Conservation (phyloP, 1,140 invertebrate genomes). For the Adelges cooleyi region DNA sequence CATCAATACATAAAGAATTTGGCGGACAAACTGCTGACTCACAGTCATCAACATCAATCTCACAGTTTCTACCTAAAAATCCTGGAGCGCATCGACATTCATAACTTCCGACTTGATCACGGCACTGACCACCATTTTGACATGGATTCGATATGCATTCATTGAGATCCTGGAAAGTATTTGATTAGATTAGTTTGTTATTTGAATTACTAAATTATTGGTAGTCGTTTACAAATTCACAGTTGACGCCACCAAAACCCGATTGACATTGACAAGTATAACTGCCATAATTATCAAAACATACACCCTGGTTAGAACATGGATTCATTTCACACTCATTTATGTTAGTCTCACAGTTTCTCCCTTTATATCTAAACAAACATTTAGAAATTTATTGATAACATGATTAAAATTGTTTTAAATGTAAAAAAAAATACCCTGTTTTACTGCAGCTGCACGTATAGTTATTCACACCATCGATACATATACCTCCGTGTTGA, state of each 20-base stretch:
- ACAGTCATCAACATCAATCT: conserved; percentile 53
- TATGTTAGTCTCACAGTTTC: conserved; percentile 67
- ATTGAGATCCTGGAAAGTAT: conserved; percentile 52
- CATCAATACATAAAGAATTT: conserved; percentile 65
- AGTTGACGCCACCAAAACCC: conserved; percentile 70
- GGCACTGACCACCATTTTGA: conserved; percentile 65
- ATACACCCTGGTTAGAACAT: conserved; percentile 63
- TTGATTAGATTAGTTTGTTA: not conserved
- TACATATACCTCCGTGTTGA: conserved; percentile 68
- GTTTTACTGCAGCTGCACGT: conserved; percentile 52
- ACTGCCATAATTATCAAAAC: conserved; percentile 48
- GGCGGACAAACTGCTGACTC: conserved; percentile 54
- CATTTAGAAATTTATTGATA: not conserved
- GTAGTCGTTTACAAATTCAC: conserved; percentile 46
- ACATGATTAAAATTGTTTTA: not conserved
- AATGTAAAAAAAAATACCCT: conserved; percentile 4
- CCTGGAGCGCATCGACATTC: conserved; percentile 68
- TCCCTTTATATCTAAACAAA: conserved; percentile 18
- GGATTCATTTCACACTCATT: conserved; percentile 66
- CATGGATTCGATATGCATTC: conserved; percentile 71
- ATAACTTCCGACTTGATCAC: conserved; percentile 51
- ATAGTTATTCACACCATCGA: conserved; percentile 64
- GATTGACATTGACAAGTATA: conserved; percentile 71
- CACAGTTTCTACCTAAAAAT: conserved; percentile 58
- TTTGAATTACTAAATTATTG: not conserved